Conservation (phyloP, 2,113 vertebrate genomes). For the Bufo bufo region DNA sequence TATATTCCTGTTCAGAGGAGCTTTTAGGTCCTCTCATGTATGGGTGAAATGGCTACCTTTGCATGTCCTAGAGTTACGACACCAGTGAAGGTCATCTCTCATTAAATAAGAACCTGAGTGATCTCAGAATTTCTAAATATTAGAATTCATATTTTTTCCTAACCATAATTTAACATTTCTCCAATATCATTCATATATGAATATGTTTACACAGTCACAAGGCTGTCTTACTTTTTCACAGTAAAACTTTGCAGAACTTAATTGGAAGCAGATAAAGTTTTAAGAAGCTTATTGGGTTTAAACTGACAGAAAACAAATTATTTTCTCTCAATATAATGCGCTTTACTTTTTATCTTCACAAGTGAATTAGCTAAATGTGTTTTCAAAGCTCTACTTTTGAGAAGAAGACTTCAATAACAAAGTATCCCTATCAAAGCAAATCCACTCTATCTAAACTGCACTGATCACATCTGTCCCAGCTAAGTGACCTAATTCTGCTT, state of each 20-base stretch:
- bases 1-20: too few relatives aligned
- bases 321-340: constrained; percentile 9
- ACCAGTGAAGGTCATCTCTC: too few relatives aligned
- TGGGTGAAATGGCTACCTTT: too few relatives aligned
- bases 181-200: neutral
- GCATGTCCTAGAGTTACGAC: too few relatives aligned
- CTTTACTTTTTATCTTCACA: constrained; percentile 33
- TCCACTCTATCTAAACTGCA: neutral
- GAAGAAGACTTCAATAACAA: neutral
- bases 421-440: neutral
- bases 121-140: too few relatives aligned
- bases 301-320: constrained; percentile 35
- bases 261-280: constrained; percentile 25
- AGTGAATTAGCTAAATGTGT: constrained; percentile 15
- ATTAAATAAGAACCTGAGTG: neutral
- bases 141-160: too few relatives aligned
- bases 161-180: neutral
- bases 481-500: neutral
- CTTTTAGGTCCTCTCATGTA: too few relatives aligned
- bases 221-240: neutral
- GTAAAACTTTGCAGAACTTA: constrained; percentile 4
- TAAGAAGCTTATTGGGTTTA: constrained; percentile 37
- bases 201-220: neutral
- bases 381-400: constrained; percentile 1
- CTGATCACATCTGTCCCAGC: neutral